Base-by-base conservation (phyloP, 1,140 invertebrate genomes). In the Drosophila tsacasi region DNA sequence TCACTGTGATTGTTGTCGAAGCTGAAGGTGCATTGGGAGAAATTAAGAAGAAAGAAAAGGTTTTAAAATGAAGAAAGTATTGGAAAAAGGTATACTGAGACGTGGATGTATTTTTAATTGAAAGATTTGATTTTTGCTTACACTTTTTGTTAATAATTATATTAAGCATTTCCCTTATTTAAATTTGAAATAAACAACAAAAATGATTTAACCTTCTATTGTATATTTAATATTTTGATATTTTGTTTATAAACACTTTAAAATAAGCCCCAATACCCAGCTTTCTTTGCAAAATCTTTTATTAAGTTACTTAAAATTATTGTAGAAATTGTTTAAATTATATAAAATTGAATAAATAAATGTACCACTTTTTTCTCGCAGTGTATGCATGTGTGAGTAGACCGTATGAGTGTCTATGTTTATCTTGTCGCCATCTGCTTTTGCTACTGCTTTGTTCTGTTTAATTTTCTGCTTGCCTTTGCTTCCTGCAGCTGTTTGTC, bases 391-490 rank as follows among this genome's bases (percentile, higher is more conserved):
- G 40, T 55, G 40, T 55, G 19, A 49, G 27, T 63, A 35, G 72
- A 42, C 60, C n/a, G 71, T 57, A 49, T 42, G 27, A 50, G 54
- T 66, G 58, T 69, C 49, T 67, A 63, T 85, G 73, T 85, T 81
- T 81, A 64, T 85, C 69, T 81, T 78, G 68, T 63, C 74, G 79
- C 83, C 83, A 85, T 86, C 83, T 85, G 82, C 47, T 82, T 55
- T 78, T 67, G 65, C 79, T 71, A 74, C 61, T 84, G 82, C 78
- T 79, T 82, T 85, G 79, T 85, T 86, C 82, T 86, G 82, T 85
- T 85, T 85, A 85, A 85, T 86, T 85, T 85, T 85, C 63, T 79
- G 75, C 82, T 85, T 86, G 82, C 79, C 54, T 63, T 67, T 76
- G 68, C 84, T 67, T 85, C 83, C 82, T 85, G 68, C 75, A 85